phyloP scores from a whole-genome alignment of 2,888 invertebrate species.

The Chalcis sispes region DNA sequence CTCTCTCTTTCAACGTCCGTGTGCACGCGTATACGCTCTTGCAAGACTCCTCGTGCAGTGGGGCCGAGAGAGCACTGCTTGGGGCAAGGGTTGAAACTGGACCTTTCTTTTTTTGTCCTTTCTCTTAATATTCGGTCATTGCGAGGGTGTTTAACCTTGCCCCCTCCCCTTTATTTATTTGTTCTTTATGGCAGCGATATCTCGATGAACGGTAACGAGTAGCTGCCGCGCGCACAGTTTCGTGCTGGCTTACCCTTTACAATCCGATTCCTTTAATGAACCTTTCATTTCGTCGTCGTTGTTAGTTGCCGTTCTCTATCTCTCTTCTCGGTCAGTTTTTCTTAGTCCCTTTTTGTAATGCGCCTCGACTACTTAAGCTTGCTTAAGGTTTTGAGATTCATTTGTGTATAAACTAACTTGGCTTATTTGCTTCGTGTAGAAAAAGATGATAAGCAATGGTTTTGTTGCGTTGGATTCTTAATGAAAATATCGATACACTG shows the following conservation, averaged over 20 bases:
- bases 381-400: background rate
- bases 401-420: background rate
- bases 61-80: no score
- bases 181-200: constrained; percentile 33
- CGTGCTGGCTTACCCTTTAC: background rate
- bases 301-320: background rate
- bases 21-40: background rate
- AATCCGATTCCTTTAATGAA: constrained; percentile 18
- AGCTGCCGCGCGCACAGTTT: background rate
- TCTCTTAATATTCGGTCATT: constrained; percentile 21
- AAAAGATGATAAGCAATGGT: no score
- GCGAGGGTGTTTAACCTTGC: background rate
- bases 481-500: no score
- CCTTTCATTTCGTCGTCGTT: background rate
- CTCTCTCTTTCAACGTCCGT: background rate
- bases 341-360: background rate
- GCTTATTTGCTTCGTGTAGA: background rate
- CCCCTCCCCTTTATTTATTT: background rate
- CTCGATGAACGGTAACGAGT: constrained; percentile 3
- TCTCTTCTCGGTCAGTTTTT: background rate
- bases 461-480: no score
- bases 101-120: constrained; percentile 1
- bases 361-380: background rate
- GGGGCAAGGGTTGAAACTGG: constrained; percentile 41
- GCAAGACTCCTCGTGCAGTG: background rate